phyloP scores from a whole-genome alignment of 2,113 vertebrate species.

The Pomatostomus ruficeps region DNA sequence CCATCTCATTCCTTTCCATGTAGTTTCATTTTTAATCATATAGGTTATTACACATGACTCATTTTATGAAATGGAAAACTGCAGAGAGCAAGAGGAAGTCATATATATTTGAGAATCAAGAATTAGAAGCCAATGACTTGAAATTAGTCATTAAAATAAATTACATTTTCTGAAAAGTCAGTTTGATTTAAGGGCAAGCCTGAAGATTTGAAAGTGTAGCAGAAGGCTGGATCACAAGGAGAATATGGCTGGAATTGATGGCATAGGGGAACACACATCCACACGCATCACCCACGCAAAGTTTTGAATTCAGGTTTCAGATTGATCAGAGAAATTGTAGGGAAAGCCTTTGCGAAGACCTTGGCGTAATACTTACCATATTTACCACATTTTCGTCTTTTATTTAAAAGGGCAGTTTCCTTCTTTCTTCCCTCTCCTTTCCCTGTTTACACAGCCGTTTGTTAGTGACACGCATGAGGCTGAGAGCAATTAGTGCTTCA shows the following conservation, averaged over 20 bases:
- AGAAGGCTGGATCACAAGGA: slow-evolving; percentile 65
- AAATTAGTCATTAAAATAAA: slow-evolving; percentile 59
- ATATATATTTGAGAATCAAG: slow-evolving; percentile 58
- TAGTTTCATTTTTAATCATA: slow-evolving; percentile 45
- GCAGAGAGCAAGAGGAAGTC: slow-evolving; percentile 60
- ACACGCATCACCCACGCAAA: background rate
- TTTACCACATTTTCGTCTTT: slow-evolving; percentile 78
- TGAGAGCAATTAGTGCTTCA: slow-evolving; percentile 25
- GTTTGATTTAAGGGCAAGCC: slow-evolving; percentile 61
- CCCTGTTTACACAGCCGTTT: slow-evolving; percentile 77
- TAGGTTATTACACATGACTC: slow-evolving; percentile 50
- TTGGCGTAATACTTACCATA: slow-evolving; percentile 70
- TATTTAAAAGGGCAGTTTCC: slow-evolving; percentile 79
- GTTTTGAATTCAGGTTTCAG: slow-evolving; percentile 63
- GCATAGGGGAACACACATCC: slow-evolving; percentile 34
- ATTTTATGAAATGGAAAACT: slow-evolving; percentile 58
- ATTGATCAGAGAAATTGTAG: slow-evolving; percentile 62
- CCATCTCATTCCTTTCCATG: slow-evolving; percentile 31
- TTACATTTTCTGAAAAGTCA: slow-evolving; percentile 35
- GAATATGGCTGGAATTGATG: slow-evolving; percentile 38
- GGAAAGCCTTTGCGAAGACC: slow-evolving; percentile 60
- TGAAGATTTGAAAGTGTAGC: slow-evolving; percentile 61
- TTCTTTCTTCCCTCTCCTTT: slow-evolving; percentile 80
- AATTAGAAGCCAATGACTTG: slow-evolving; percentile 36
- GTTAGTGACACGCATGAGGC: slow-evolving; percentile 72